Conservation (phyloP, 2,797 vertebrate species). For the Peromyscus melanophrys region DNA sequence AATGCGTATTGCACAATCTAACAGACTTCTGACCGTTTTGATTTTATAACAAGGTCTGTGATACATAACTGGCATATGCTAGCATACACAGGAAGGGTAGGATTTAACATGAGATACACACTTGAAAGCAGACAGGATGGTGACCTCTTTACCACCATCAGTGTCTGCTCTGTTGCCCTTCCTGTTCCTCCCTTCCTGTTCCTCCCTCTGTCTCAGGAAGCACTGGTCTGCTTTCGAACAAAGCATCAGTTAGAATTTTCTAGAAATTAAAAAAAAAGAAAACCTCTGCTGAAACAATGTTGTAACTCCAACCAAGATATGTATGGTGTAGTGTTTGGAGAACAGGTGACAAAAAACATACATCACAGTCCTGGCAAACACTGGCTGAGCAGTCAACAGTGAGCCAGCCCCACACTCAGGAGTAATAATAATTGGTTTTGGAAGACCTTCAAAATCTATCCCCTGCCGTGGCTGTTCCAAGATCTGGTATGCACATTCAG, state of each 20-base stretch:
- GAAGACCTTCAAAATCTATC: neutral
- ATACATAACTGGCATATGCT: neutral
- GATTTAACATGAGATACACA: neutral
- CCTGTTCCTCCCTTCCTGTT: neutral
- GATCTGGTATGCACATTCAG: neutral
- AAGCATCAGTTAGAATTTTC: neutral
- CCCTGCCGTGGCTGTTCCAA: neutral
- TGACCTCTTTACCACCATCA: neutral
- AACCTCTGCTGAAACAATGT: neutral
- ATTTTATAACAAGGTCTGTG: neutral
- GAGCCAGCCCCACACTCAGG: neutral
- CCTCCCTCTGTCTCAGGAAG: neutral
- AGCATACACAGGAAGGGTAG: neutral
- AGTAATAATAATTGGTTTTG: neutral
- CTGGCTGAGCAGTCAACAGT: neutral
- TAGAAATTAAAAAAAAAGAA: conserved; percentile 38
- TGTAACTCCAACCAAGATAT: neutral
- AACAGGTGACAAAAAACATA: neutral
- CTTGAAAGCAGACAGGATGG: neutral
- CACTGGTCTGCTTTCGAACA: neutral
- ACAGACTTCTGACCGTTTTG: conserved; percentile 12
- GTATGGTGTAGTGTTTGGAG: neutral
- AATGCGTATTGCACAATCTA: neutral
- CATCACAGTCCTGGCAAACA: neutral
- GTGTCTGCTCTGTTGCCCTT: neutral